Base-by-base conservation (phyloP, 92 coral and sea anemone species). In the Epizoanthus rinbou region DNA sequence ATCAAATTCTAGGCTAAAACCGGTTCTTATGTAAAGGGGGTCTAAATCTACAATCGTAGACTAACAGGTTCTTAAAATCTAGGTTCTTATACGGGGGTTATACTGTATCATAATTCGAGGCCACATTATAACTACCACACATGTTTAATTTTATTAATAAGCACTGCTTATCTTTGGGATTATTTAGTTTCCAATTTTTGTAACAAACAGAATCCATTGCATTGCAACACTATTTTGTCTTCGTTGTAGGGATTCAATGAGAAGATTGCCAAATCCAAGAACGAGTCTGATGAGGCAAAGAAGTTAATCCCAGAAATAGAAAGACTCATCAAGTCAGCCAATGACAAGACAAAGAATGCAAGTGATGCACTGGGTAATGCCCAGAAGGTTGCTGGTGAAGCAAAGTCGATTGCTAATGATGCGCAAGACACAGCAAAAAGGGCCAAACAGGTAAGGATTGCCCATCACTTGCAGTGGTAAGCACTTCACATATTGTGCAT, bases 261-360 rank as follows among this genome's bases (percentile, higher is more conserved):
- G 25, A 66, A 83, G n/a, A 91, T 96, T 58, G 93, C 86, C 80
- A 92, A 78, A 56, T 90, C 98, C 13, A 90, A 90, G 73, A 79
- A 84, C 62, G 93, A 94, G 68, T 92, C 98, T 2, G 94, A 93
- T 7, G 89, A 75, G 57, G 99, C 99, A 13, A 95, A 94, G 74
- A 72, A 75, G 11, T 86, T 93, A 31, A 86, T 93, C 43, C 93
- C 97, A 3, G 97, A 96, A 64, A 93, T 96, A 11, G 91, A 87
- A 64, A 91, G 98, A 41, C 92, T 96, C 5, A 93, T 96, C 70
- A 84, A 72, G 33, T 88, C 91, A 47, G 99, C 99, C 6, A 93
- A 88, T 80, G 86, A 88, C 75, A 90, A 88, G 83, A 93, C 98
- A n/a, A 97, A 82, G 64, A 88, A 90, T 39, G 98, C 99, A 18